A percentile compares a stretch with the other conserved stretches of the same genome.
Evolutionary conservation across 2,113 vertebrate genomes (phyloP).

Genomic region (Sclerurus mexicanus): DNA sequence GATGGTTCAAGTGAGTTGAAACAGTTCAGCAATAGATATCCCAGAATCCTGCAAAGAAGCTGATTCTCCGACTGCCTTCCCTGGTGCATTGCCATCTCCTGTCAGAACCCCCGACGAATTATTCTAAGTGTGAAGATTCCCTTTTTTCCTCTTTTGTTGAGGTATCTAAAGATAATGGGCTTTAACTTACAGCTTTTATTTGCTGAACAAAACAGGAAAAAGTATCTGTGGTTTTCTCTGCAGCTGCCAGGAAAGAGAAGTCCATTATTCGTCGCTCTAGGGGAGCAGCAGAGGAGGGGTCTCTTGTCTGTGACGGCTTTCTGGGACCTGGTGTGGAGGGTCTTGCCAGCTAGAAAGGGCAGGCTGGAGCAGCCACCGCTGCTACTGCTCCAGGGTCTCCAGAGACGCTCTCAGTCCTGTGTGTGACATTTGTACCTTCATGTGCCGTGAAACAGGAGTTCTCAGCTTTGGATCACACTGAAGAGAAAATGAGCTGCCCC

Average conservation of each 20-base stretch:
- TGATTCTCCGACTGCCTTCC: background rate
- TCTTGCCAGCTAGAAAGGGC: background rate
- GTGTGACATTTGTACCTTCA: fast-evolving
- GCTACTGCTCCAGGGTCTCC: background rate
- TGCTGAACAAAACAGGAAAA: background rate
- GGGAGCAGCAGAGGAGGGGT: background rate
- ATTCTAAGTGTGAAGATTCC: background rate
- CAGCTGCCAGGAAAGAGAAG: background rate
- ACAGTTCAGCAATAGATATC: background rate
- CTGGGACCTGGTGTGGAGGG: background rate
- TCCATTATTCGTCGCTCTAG: slow-evolving; percentile 4
- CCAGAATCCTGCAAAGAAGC: background rate
- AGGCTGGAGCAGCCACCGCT: background rate
- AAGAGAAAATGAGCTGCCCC: background rate
- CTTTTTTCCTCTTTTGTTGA: background rate
- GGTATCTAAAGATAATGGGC: background rate
- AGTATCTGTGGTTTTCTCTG: background rate
- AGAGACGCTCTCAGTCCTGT: fast-evolving
- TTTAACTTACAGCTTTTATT: background rate
- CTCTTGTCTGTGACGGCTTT: background rate
- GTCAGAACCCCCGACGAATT: background rate
- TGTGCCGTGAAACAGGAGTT: background rate
- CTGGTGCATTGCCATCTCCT: fast-evolving
- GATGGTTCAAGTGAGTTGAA: background rate
- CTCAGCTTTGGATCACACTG: background rate